Evolutionary conservation across 2,113 vertebrate species (phyloP), one percentile per base, ranked within the genome.

Genomic region (Symphodus melops): DNA sequence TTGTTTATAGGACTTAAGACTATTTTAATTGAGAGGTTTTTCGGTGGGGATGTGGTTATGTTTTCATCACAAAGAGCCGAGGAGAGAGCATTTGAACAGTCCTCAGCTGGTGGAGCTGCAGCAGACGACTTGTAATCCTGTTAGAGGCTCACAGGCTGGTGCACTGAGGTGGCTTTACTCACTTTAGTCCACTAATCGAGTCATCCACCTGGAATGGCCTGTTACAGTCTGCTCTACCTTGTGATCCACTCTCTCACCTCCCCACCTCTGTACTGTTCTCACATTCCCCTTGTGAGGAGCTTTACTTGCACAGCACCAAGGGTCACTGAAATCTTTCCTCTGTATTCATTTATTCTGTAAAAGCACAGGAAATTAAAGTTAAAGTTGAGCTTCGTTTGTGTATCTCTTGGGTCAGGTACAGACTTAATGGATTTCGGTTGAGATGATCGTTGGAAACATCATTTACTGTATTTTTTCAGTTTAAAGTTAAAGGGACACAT

Each of bases 111-210:
- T 37, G 48, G 72, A 84, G 81, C 84, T 51, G 70, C 20, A 87
- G 83, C 82, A 84, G 82, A 83, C 86, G 78, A 85, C 78, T 67
- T 23, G 36, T 88, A 84, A 90, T 90, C 89, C 82, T 75, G 82
- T 88, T 88, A 85, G 53, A 64, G 68, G 80, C 67, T 89, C 77
- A 79, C 57, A 68, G 68, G 75, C 81, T 58, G 67, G 72, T 55
- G 82, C 67, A 68, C 77, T 9, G 59, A 76, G 52, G 62, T 79
- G 69, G 75, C 77, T 44, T 0, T 33, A 53, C 76, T 70, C 75
- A 65, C 77, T 85, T 80, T 42, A 51, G 48, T 60, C 61, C 62
- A 37, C 57, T 83, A 79, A 85, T 85, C 42, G 21, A 83, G 56
- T 68, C 73, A 54, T 71, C 72, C 83, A 87, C 68, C 66, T 77